Percentiles rank a stretch among this genome's conserved stretches.
phyloP scores from a whole-genome alignment of 2,113 vertebrate species.

The Xyrauchen texanus region DNA sequence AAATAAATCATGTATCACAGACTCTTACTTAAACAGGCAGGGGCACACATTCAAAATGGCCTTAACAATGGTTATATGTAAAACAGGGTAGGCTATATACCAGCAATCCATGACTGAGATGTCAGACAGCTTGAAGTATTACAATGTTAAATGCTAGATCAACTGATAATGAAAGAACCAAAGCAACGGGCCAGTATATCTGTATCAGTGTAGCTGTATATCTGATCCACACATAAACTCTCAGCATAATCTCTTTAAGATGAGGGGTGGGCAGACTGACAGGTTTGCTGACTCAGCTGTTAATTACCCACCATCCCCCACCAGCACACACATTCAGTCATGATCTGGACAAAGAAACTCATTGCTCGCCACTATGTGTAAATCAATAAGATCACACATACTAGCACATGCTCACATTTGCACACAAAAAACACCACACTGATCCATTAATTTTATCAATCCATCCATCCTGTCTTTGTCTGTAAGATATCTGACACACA shows the following conservation, averaged over 20 bases:
- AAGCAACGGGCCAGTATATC: background rate
- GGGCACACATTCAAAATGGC: too few relatives aligned
- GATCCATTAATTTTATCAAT: conserved; percentile 30
- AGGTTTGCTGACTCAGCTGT: conserved; percentile 45
- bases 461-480: too few relatives aligned
- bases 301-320: conserved; percentile 28
- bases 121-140: too few relatives aligned
- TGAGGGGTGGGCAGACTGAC: conserved; percentile 33
- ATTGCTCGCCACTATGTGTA: conserved; percentile 30
- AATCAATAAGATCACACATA: conserved; percentile 56
- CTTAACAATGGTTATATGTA: too few relatives aligned
- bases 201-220: background rate
- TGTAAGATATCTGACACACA: too few relatives aligned
- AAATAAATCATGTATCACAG: too few relatives aligned
- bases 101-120: too few relatives aligned
- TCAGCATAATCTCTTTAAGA: conserved; percentile 52
- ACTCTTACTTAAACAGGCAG: too few relatives aligned
- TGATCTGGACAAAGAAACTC: conserved; percentile 51
- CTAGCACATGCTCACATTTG: conserved; percentile 2
- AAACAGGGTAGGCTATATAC: too few relatives aligned
- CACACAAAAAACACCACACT: background rate
- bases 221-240: background rate
- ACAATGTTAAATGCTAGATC: too few relatives aligned
- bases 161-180: too few relatives aligned
- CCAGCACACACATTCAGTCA: conserved; percentile 27